Evolutionary conservation across 2,113 vertebrate genomes (phyloP).

Genomic region (Coryphaenoides rupestris): DNA sequence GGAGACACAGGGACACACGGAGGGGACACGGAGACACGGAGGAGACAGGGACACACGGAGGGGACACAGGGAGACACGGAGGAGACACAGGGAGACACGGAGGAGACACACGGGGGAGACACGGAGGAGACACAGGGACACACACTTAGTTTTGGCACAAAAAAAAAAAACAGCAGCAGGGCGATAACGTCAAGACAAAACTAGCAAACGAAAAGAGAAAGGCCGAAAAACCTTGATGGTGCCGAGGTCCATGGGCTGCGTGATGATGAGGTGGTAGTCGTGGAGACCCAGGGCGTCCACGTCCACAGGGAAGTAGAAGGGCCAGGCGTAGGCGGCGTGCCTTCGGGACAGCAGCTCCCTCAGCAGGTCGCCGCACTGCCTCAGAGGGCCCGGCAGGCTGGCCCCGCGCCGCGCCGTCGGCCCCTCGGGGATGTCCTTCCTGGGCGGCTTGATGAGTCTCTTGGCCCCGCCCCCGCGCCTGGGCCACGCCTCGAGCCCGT

Average conservation of each 20-base stretch:
- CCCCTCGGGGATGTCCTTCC: slow-evolving; percentile 69
- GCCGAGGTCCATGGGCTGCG: slow-evolving; percentile 82
- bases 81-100: too few species aligned
- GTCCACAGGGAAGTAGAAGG: slow-evolving; percentile 82
- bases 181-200: too few species aligned
- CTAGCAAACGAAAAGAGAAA: too few species aligned
- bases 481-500: neutral
- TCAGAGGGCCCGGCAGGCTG: slow-evolving; percentile 73
- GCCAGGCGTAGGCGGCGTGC: slow-evolving; percentile 83
- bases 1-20: too few species aligned
- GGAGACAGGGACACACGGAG: too few species aligned
- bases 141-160: too few species aligned
- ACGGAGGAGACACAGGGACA: too few species aligned
- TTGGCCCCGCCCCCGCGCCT: slow-evolving; percentile 63
- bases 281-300: slow-evolving; percentile 63
- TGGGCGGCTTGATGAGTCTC: slow-evolving; percentile 67
- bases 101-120: too few species aligned
- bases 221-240: slow-evolving; percentile 76
- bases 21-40: too few species aligned
- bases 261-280: slow-evolving; percentile 77
- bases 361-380: slow-evolving; percentile 78
- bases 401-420: slow-evolving; percentile 58
- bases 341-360: slow-evolving; percentile 88
- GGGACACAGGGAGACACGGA: too few species aligned
- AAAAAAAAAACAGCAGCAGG: too few species aligned